Evolutionary conservation across 2,888 invertebrate genomes (phyloP), one percentile per base, ranked within the genome.

Genomic region (Drosophila cognata): DNA sequence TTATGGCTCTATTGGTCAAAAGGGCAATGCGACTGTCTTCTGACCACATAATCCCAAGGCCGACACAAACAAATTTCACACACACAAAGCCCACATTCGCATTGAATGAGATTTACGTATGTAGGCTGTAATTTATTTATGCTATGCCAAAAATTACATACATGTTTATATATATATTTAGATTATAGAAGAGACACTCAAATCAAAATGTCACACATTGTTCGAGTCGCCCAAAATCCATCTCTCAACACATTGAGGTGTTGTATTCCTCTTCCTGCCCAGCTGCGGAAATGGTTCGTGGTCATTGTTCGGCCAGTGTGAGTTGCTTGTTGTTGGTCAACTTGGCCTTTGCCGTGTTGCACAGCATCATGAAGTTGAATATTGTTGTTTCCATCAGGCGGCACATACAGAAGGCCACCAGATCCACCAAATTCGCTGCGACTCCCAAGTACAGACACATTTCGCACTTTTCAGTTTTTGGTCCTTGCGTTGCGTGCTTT

Each of bases 401-500:
- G 79, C 91, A 91, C 55, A 92, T 87, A 71, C 91, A 91, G 72
- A 83, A 91, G 61, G 88, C 91, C 59, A 89, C 88, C 77, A 91
- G 79, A 76, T 91, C 92, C 71, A 91, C 77, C 65, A 91, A 77
- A 61, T 91, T 79, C 60, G 89, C 89, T 65, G 82, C 80, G 41
- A 89, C 92, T 36, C 88, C 91, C 82, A 92, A 86, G 56, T 92
- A 92, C 64, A 91, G 72, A 66, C 92, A 92, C 91, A 92, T 91
- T 69, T 29, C 28, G 33, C 25, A 55, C 48, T 66, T 58, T n/a
- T 36, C n/a, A 38, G 36, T 59, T 35, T 7, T 11, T 25, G 6
- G 3, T 4, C 28, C 35, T 41, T 28, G 29, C 31, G 35, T n/a
- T 38, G 11, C 13, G n/a, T 43, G n/a, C 48, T 36, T 16, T 21